Percentiles rank a stretch among this genome's conserved stretches.
phyloP scores from a whole-genome alignment of 1,140 invertebrate genomes.

The Drosophila ohnishii region DNA sequence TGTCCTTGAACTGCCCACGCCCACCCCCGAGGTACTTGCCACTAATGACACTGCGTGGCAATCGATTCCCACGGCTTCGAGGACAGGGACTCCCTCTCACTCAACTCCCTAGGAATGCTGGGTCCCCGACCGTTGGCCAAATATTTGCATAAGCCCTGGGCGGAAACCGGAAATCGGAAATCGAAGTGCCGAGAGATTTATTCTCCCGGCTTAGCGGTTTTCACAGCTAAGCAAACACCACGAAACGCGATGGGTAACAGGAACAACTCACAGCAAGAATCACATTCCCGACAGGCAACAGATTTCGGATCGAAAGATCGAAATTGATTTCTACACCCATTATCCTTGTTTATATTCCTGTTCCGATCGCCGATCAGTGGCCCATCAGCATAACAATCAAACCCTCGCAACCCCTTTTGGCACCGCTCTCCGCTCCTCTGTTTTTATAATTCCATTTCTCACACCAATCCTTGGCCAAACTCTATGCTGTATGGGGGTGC shows the following conservation, averaged over 20 bases:
- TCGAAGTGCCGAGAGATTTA: constrained; percentile 13
- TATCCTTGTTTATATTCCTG: constrained; percentile 1
- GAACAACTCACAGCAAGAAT: constrained; percentile 50
- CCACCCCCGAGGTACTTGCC: constrained; percentile 8
- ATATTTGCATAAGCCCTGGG: constrained; percentile 70
- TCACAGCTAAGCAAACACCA: constrained; percentile 66
- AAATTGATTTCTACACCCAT: constrained; percentile 64
- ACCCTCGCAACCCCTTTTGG: constrained; percentile 49
- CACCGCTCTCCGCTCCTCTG: constrained; percentile 15
- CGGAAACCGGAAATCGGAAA: constrained; percentile 67
- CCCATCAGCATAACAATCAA: constrained; percentile 69
- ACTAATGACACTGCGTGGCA: constrained; percentile 43
- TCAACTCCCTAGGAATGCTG: background rate
- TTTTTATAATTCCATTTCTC: constrained; percentile 42
- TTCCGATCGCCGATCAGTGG: constrained; percentile 11
- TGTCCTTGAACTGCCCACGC: constrained; percentile 30
- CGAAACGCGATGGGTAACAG: background rate
- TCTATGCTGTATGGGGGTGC: constrained; percentile 4
- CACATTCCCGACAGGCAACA: constrained; percentile 42
- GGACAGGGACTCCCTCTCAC: background rate
- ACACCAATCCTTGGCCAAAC: constrained; percentile 32
- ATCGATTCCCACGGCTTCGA: constrained; percentile 29
- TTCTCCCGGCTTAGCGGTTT: constrained; percentile 40
- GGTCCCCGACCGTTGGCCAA: constrained; percentile 35
- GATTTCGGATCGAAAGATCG: constrained; percentile 49